Percentiles rank a stretch among this genome's conserved stretches.
These are phyloP conservation scores for Yponomeuta evonymella DNA, from an alignment of 2,888 invertebrate species.

Conservation along the genomic window DNA sequence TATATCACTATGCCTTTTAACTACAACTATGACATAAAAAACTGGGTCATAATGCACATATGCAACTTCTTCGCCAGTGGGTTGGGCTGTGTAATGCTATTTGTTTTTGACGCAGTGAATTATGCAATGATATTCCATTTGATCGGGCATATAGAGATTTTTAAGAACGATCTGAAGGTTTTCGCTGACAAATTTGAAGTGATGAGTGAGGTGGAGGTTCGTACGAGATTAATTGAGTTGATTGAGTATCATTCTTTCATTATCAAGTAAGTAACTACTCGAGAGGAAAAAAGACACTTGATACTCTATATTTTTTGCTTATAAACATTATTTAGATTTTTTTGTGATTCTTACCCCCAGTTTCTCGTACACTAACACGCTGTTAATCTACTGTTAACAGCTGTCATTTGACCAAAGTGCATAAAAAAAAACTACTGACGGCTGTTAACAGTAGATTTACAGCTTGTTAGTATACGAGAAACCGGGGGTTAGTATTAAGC, in stretches of 20 bases:
- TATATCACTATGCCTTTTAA: constrained; percentile 40
- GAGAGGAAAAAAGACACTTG: too few relatives aligned
- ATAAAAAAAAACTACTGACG: too few relatives aligned
- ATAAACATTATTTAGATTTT: too few relatives aligned
- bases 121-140: constrained; percentile 36
- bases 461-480: too few relatives aligned
- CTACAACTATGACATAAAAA: constrained; percentile 32
- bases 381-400: too few relatives aligned
- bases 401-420: too few relatives aligned
- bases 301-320: too few relatives aligned
- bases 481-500: too few relatives aligned
- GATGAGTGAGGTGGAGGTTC: constrained; percentile 27
- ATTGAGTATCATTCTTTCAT: constrained; percentile 37
- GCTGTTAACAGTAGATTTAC: too few relatives aligned
- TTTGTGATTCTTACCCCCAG: too few relatives aligned
- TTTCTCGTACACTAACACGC: too few relatives aligned
- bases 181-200: constrained; percentile 21
- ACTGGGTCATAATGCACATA: constrained; percentile 31
- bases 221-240: constrained; percentile 28
- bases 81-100: constrained; percentile 23
- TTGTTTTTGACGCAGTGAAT: constrained; percentile 32
- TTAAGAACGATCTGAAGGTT: constrained; percentile 32
- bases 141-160: constrained; percentile 36
- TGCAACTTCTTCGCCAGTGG: constrained; percentile 27
- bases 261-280: constrained; percentile 28